A percentile compares a stretch with the other conserved stretches of the same genome.
Conservation (phyloP, 2,888 invertebrate species). For the Conops quadrifasciatus region DNA sequence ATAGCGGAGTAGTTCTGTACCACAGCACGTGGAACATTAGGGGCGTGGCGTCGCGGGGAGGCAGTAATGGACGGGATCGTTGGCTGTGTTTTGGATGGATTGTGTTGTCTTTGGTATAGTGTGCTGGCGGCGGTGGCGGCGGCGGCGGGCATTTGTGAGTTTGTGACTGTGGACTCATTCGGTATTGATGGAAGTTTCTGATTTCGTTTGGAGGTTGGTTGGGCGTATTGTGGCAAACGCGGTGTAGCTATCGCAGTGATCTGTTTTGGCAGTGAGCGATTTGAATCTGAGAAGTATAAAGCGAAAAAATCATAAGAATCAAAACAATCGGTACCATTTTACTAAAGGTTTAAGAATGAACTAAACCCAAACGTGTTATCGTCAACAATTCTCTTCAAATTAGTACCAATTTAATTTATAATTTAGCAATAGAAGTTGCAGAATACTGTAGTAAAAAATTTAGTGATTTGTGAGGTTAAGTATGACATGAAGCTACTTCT, state of each 20-base stretch:
- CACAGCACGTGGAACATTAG: slow-evolving; percentile 57
- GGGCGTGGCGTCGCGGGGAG: slow-evolving; percentile 41
- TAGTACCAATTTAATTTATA: no score
- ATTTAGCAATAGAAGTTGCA: no score
- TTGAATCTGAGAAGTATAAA: slow-evolving; percentile 20
- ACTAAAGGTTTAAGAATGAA: no score
- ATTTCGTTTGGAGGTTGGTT: slow-evolving; percentile 39
- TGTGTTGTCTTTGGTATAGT: slow-evolving; percentile 30
- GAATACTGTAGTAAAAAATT: no score
- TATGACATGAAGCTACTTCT: no score
- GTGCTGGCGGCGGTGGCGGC: slow-evolving; percentile 33
- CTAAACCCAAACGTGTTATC: no score
- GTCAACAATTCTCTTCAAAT: no score
- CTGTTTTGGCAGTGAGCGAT: slow-evolving; percentile 34
- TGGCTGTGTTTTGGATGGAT: slow-evolving; percentile 14
- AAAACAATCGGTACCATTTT: no score
- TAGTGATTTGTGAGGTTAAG: no score
- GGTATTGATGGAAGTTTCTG: slow-evolving; percentile 38
- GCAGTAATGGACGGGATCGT: slow-evolving; percentile 39
- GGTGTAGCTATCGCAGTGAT: slow-evolving; percentile 36
- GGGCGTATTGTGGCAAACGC: slow-evolving; percentile 43
- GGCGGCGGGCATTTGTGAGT: slow-evolving; percentile 31
- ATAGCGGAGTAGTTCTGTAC: slow-evolving; percentile 57
- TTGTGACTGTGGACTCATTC: slow-evolving; percentile 30
- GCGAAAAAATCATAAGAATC: no score